Base-by-base conservation (phyloP, 2,113 vertebrate species). In the Callaeas wilsoni region DNA sequence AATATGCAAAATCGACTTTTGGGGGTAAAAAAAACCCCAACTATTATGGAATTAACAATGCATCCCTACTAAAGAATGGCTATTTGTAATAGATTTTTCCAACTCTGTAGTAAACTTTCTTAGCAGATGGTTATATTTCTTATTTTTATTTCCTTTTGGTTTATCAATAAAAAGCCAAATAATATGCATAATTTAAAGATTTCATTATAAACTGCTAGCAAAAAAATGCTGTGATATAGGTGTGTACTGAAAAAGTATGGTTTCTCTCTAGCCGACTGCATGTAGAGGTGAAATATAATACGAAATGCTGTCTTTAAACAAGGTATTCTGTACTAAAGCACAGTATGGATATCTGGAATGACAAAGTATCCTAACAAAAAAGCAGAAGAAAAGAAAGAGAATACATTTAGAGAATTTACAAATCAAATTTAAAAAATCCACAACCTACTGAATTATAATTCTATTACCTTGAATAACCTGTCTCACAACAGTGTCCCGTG, bases 21-120 rank as follows among this genome's bases (percentile, higher is more conserved):
- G 4, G 2, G 4, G 9, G 18, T 8, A 9, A 25, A 4, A 25
- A 33, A 1, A 4, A 21, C n/a, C n/a, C n/a, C n/a, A n/a, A n/a
- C n/a, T n/a, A n/a, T n/a, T 64, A 76, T 23, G 7, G 42, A 63
- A 75, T 41, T 4, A 0, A 69, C 65, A 55, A 75, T 35, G 6
- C 16, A 79, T 46, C 33, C 30, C 23, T 74, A 39, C n/a, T 56
- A 65, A 60, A 35, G 32, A 84, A 49, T 23, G 20, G 13, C 21
- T 53, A 33, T 47, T 92, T 83, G 1, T 56, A 55, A 44, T 10
- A 84, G 16, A 42, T 55, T 90, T 85, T 85, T 12, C 20, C 11
- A 65, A 18, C 12, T 16, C 4, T 65, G 9, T 30, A 73, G 22
- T 17, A 79, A 83, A 52, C 11, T 33, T 50, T 87, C 32, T 69